Evolutionary conservation across 2,797 vertebrate genomes (phyloP), one percentile per base, ranked within the genome.

Genomic region (Poeciliopsis gracilis): DNA sequence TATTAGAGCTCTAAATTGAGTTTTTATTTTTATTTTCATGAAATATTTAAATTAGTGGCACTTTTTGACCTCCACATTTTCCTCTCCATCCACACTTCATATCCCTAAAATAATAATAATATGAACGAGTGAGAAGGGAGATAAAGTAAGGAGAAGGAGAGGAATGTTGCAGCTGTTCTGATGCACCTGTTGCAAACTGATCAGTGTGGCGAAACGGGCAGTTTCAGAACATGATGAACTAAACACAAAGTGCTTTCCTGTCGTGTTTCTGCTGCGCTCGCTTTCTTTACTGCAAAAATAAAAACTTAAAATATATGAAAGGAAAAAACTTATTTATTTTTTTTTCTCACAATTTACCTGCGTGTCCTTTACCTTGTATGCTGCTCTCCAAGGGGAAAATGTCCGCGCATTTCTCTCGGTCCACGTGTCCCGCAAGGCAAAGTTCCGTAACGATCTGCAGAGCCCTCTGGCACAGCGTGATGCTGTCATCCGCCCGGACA

Each of bases 401-500:
- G 89, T 97, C 96, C 33, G 97, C 95, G 75, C 98, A 99, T 95
- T 97, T 97, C 90, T 98, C 97, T 91, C 96, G 93, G 87, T 98
- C 97, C 83, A 98, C 97, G 88, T 97, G 96, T 80, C 97, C 98
- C 45, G 97, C 95, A 79, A 98, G 96, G 90, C 98, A 99, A 72
- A 99, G 97, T 94, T 99, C 98, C 78, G 97, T 97, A 57, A 99
- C 95, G 91, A 99, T 98, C 83, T 97, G 97, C 85, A 99, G 95
- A 83, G 98, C 98, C 94, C 97, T 97, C 87, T 98, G 97, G 96
- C 98, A 99, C 93, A 99, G 89, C 95, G 96, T 97, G 91, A 97
- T 92, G 79, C 96, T 94, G 95, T 98, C 96, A 90, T 97, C 97
- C 84, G 93, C 92, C 78, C 95, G 94, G 94, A 97, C 96, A 91